Conservation (phyloP, 2,113 vertebrate species). For the Rhineura floridana region DNA sequence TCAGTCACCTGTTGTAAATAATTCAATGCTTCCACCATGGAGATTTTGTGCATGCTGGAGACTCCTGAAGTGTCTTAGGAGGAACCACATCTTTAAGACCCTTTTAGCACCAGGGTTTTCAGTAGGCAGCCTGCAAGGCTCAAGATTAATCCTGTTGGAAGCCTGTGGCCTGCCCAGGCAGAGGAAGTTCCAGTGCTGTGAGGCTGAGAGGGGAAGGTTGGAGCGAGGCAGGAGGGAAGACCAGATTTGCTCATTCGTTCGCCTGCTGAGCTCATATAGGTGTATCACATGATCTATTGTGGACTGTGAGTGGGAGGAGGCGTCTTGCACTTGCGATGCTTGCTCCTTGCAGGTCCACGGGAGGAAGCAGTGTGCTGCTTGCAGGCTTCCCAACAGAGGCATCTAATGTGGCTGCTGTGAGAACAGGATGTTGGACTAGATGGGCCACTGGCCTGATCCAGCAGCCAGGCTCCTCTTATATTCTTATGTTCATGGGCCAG, state of each 20-base stretch:
- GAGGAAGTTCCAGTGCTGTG: not conserved
- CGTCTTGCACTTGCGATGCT: not conserved
- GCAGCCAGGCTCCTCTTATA: too few species aligned
- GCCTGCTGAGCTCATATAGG: not conserved
- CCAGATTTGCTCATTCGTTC: not conserved
- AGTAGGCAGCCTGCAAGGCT: not conserved
- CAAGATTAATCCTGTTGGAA: not conserved
- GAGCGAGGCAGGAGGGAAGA: not conserved
- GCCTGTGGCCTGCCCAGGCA: not conserved
- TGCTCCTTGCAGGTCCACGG: not conserved
- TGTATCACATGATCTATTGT: not conserved
- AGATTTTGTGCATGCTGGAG: too few species aligned
- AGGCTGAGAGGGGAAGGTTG: not conserved
- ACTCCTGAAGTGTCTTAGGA: not conserved
- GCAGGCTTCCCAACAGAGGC: too few species aligned
- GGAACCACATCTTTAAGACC: too few species aligned
- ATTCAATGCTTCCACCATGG: too few species aligned
- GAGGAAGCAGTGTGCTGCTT: too few species aligned
- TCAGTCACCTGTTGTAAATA: too few species aligned
- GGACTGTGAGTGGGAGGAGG: not conserved
- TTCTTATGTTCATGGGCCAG: too few species aligned
- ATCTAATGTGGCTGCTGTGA: too few species aligned
- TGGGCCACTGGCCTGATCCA: too few species aligned
- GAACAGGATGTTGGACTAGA: too few species aligned
- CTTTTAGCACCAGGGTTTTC: not conserved